Base-by-base conservation (phyloP, 1,140 invertebrate genomes). In the Leptopilina boulardi region DNA sequence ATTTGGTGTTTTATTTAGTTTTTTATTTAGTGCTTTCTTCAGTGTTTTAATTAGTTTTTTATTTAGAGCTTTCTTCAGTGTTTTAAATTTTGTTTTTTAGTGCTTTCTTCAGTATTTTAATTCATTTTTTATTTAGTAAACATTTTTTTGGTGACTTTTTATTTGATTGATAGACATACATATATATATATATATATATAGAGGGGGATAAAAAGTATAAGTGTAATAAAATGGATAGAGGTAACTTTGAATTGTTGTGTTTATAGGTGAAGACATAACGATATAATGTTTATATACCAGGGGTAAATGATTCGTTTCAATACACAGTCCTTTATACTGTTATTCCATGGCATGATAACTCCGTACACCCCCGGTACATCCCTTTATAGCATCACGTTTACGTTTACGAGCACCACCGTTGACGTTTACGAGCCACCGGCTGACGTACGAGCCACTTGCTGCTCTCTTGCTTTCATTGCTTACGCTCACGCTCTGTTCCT, bases 371-470 rank as follows among this genome's bases (percentile, higher is more conserved):
- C 86, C 81, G 84, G 85, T 87, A 88, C 88, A 90, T 91, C 89
- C 90, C 88, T 88, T 91, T 90, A 91, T 90, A 91, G 90, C 90
- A 89, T 90, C 90, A 87, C 90, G 90, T 91, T 91, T 91, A 91
- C 90, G 90, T 90, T 91, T 91, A 91, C 90, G 89, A 91, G 90
- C 89, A 89, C 87, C 87, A 89, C 86, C 85, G 89, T 90, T 91
- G 90, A 91, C 90, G 90, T 91, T 91, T 91, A 91, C 90, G 90
- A 91, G 90, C 90, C 90, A 91, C 90, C 89, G 90, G 89, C 89
- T 91, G 90, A 91, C 90, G 90, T 91, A 91, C 90, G 90, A 91
- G 90, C 90, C 90, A 91, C 90, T 91, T 91, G 90, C 89, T 91
- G 89, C 89, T 84, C 82, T 87, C 83, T 86, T 84, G 84, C 85